Base-by-base conservation (phyloP, 2,797 vertebrate genomes). In the Gobionotothen gibberifrons region DNA sequence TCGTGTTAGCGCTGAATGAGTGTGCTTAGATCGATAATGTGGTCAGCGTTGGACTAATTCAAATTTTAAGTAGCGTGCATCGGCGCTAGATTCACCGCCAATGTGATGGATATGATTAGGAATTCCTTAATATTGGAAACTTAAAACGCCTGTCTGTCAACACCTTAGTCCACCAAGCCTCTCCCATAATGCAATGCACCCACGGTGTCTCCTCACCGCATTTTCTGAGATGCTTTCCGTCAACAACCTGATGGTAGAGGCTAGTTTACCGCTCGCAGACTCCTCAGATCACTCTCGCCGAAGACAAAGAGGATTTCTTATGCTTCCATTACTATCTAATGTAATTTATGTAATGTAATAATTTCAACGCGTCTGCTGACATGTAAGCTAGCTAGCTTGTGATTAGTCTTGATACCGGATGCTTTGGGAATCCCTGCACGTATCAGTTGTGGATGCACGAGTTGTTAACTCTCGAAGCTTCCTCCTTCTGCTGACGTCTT, bases 241-340 rank as follows among this genome's bases (percentile, higher is more conserved):
- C 89, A 85, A 83, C 85, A 85, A 67, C 71, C 42, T 76, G 70
- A 72, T 69, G 59, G 74, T 69, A 74, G 83, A 84, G 84, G 86
- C 79, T 82, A 75, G 83, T 87, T 89, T 87, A 81, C 79, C 78
- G 78, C 72, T 87, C 58, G 69, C 69, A 88, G 83, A 84, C 87
- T 87, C 72, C 79, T 86, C 49, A 40, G 78, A 83, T 90, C 82
- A 83, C 89, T 91, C 76, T 81, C 44, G n/a, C 71, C 46, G 48
- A 85, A 85, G 87, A 87, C 87, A 84, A 88, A 87, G 78, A 92
- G 85, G 85, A 89, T 89, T 88, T 79, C 84, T 83, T 84, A 79
- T 72, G 80, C 87, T 48, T 90, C 90, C 89, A 92, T 92, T 90
- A 91, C 82, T 67, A 72, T 83, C 79, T 89, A 92, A 91, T 91